A percentile compares a stretch with the other conserved stretches of the same genome.
These are phyloP conservation scores for Aporophyla lueneburgensis DNA, from an alignment of 2,888 invertebrate species.

Conservation along the genomic window DNA sequence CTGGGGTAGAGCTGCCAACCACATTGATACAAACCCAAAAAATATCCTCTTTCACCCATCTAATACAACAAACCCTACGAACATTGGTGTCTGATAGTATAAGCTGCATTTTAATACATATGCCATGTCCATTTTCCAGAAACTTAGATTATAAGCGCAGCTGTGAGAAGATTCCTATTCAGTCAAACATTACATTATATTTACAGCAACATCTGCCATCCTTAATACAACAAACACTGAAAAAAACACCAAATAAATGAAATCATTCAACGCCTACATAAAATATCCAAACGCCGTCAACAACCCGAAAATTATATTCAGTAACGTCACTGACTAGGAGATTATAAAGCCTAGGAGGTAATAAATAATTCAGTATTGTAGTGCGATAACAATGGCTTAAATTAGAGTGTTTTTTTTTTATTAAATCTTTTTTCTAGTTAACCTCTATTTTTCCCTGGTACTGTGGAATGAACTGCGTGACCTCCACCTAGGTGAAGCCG, in stretches of 20 bases:
- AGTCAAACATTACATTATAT: not conserved
- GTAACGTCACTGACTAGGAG: constrained; percentile 71
- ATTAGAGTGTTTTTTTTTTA: not conserved
- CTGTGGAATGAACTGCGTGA: not conserved
- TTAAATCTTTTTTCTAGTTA: constrained; percentile 2
- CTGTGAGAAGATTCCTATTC: not conserved
- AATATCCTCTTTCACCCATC: too few species aligned
- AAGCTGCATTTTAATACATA: too few species aligned
- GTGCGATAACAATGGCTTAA: constrained; percentile 23
- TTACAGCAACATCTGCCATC: constrained; percentile 32
- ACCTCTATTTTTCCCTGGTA: constrained; percentile 7
- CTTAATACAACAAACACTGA: constrained; percentile 30
- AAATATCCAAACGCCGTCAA: constrained; percentile 68
- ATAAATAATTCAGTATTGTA: constrained; percentile 52
- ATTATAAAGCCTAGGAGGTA: constrained; percentile 53
- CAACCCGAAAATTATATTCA: constrained; percentile 75
- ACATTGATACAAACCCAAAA: too few species aligned
- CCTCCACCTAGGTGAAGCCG: too few species aligned
- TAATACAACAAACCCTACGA: too few species aligned
- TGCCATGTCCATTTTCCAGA: too few species aligned
- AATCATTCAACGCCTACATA: constrained; percentile 52
- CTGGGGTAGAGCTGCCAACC: too few species aligned
- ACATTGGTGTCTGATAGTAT: too few species aligned
- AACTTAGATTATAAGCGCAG: too few species aligned
- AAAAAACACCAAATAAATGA: constrained; percentile 41